A percentile compares a stretch with the other conserved stretches of the same genome.
Evolutionary conservation across 2,797 vertebrate genomes (phyloP).

Genomic region (Harpagifer antarcticus): DNA sequence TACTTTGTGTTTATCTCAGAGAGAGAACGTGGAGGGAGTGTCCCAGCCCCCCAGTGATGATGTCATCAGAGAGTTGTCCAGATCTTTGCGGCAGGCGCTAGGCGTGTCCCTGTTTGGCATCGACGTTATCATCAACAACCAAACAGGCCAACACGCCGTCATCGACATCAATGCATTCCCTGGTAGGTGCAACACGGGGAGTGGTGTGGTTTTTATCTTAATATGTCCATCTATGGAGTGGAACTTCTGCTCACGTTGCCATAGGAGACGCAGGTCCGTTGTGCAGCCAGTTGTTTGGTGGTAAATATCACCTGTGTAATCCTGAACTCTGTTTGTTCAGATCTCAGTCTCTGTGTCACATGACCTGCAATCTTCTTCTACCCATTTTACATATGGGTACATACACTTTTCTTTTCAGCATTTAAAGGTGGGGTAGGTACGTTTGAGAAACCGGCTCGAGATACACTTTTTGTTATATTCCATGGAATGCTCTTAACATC

Average conservation of each 20-base stretch:
- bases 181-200: slow-evolving; percentile 79
- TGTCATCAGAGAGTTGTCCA: slow-evolving; percentile 94
- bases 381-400: too few species aligned
- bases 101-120: slow-evolving; percentile 97
- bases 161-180: slow-evolving; percentile 99
- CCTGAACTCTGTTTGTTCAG: not conserved
- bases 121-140: slow-evolving; percentile 98
- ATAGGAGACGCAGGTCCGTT: not conserved
- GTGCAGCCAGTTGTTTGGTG: not conserved
- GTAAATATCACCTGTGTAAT: not conserved
- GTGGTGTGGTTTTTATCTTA: not conserved
- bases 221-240: not conserved
- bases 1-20: slow-evolving; percentile 76
- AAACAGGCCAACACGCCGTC: slow-evolving; percentile 95
- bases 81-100: slow-evolving; percentile 90
- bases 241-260: slow-evolving; percentile 27
- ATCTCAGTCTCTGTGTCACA: too few species aligned
- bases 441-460: too few species aligned
- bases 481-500: too few species aligned
- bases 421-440: too few species aligned
- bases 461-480: too few species aligned
- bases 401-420: too few species aligned
- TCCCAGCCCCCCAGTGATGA: slow-evolving; percentile 92
- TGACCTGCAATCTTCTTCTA: too few species aligned
- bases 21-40: slow-evolving; percentile 95